Evolutionary conservation across 2,113 vertebrate genomes (phyloP), one percentile per base, ranked within the genome.

Genomic region (Chunga burmeisteri): DNA sequence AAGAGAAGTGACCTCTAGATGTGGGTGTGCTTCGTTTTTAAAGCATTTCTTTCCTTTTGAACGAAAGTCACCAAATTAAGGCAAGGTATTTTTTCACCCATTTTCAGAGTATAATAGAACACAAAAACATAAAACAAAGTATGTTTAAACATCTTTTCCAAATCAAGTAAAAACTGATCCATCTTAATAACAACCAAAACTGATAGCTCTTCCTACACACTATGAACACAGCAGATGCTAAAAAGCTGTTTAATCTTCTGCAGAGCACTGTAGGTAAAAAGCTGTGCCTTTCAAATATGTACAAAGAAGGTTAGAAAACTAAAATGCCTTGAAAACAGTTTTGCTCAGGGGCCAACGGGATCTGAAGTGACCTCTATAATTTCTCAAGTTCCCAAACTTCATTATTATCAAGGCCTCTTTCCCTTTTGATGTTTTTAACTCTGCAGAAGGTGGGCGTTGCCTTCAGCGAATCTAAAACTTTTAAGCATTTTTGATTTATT

Each of bases 161-260:
- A 94, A 58, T 30, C 79, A 82, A 15, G 4, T 55, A 83, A 80
- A 91, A 89, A 7, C 38, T 34, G 56, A 94, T 95, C 93, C 50
- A 77, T 95, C 95, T 96, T 81, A 81, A 88, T 52, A 89, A 89
- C 89, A 88, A 72, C 52, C 58, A 12, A 81, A 91, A 56, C 40
- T 6, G 10, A 81, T 75, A 85, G 78, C 74, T 96, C 91, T 94
- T 81, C 95, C 94, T 78, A 88, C 78, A 81, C 67, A 62, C 78
- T 30, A 16, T 23, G 53, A 96, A 79, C 50, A 63, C 55, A 93
- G 86, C 84, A 96, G 95, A 96, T 91, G 94, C 91, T 93, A 86
- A 94, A 96, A 93, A 93, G 93, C 90, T 81, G 78, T 96, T 97
- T 96, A 86, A 96, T 96, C 95, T 95, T 91, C 87, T 85, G 96